phyloP scores from a whole-genome alignment of 2,888 invertebrate species.

The Smittia aterrima region DNA sequence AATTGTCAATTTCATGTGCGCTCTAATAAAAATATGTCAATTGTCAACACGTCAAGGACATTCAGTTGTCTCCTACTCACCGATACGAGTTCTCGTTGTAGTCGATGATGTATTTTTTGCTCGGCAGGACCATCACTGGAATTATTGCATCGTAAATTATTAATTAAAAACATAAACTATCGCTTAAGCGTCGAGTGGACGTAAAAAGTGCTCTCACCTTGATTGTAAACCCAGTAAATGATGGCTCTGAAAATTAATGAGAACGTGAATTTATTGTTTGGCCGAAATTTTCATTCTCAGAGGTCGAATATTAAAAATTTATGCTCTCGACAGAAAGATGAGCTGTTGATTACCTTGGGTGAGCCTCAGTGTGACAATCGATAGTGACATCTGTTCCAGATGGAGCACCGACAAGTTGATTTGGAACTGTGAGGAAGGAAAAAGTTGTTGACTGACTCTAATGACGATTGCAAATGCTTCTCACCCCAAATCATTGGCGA shows the following conservation, averaged over 20 bases:
- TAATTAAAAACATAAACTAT: neutral
- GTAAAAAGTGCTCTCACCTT: conserved; percentile 13
- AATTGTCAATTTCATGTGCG: conserved; percentile 86
- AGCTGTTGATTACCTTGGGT: conserved; percentile 60
- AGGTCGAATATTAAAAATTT: conserved; percentile 19
- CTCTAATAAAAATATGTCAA: conserved; percentile 54
- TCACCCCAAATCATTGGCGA: conserved; percentile 85
- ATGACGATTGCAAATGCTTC: neutral
- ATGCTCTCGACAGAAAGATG: neutral
- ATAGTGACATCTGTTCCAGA: conserved; percentile 87
- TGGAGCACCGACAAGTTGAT: conserved; percentile 89
- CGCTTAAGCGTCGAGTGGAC: neutral
- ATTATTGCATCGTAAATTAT: neutral
- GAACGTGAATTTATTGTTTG: neutral
- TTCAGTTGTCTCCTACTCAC: conserved; percentile 48
- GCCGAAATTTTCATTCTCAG: neutral
- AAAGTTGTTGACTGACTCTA: neutral
- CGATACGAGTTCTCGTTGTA: conserved; percentile 82
- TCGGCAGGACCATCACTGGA: conserved; percentile 81
- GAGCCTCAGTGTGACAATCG: conserved; percentile 90
- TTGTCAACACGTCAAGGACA: neutral
- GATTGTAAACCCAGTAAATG: conserved; percentile 89
- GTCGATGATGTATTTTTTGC: conserved; percentile 81
- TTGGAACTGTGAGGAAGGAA: conserved; percentile 60
- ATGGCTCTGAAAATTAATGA: conserved; percentile 63